Evolutionary conservation across 1,140 invertebrate genomes (phyloP), one percentile per base, ranked within the genome.

Genomic region (Maconellicoccus hirsutus): DNA sequence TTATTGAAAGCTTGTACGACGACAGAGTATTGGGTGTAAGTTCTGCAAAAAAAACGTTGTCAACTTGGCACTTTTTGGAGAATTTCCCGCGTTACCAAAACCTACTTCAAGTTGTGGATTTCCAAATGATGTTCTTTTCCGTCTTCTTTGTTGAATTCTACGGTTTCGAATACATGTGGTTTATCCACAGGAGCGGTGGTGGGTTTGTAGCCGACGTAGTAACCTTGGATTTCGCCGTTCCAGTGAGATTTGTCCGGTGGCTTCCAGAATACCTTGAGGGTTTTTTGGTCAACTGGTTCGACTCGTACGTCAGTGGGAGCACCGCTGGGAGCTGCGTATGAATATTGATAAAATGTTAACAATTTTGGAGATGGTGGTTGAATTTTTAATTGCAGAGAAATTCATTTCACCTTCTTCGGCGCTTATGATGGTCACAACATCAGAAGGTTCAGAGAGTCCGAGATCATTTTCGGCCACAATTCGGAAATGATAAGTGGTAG

Each of bases 1-100:
- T 92, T 92, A 80, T 98, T 98, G 78, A 94, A 97, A 0, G 94
- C 93, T 82, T 96, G 93, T 19, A 96, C 92, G 8, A 96, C 92
- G 0, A 97, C 90, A 4, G 91, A 88, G 80, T 98, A 98, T 79
- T 96, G 91, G 0, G 94, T 97, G 80, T 94, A 97, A 12, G 93
- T 95, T 75, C 87, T 85, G 74, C 74, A 80, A 29, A 33, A 33
- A 33, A 33, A 33, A 33, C 4, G 29, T 12, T 33, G 29, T 33
- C 3, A 33, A 33, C n/a, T n/a, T n/a, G n/a, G n/a, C n/a, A n/a
- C n/a, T n/a, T n/a, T n/a, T n/a, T n/a, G n/a, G n/a, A n/a, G n/a
- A n/a, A n/a, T n/a, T n/a, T n/a, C n/a, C n/a, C n/a, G n/a, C n/a
- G n/a, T n/a, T n/a, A n/a, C n/a, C n/a, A n/a, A n/a, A 33, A 77